Conservation (phyloP, 2,113 vertebrate species). For the Atlantisia rogersi region DNA sequence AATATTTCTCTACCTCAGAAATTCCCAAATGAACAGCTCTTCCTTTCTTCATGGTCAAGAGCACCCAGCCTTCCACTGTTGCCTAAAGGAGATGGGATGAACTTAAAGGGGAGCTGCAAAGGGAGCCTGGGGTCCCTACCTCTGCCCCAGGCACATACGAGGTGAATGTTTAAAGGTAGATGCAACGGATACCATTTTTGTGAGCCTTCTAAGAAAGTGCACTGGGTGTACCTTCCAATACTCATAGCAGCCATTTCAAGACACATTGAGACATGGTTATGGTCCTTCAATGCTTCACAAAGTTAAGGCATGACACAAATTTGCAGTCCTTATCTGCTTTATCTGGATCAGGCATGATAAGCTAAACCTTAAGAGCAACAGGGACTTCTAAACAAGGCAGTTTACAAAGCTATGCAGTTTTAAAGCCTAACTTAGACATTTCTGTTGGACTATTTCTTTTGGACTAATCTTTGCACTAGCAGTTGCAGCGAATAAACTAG, state of each 20-base stretch:
- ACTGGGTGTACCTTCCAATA: neutral
- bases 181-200: neutral
- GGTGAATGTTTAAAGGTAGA: neutral
- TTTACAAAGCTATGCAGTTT: neutral
- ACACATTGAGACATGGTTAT: neutral
- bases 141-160: neutral
- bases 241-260: neutral
- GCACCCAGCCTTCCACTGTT: neutral
- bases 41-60: neutral
- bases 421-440: neutral
- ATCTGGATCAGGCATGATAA: neutral
- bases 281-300: neutral
- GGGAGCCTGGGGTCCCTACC: neutral
- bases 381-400: neutral
- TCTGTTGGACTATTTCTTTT: neutral
- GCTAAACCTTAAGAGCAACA: neutral
- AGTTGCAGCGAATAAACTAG: neutral
- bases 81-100: neutral
- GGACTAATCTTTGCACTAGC: neutral
- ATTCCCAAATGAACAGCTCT: neutral
- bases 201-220: neutral
- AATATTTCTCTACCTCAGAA: neutral
- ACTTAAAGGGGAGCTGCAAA: neutral
- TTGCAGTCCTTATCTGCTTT: neutral
- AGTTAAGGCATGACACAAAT: neutral